phyloP scores from a whole-genome alignment of 2,113 vertebrate species.

The Rhinolophus sinicus region DNA sequence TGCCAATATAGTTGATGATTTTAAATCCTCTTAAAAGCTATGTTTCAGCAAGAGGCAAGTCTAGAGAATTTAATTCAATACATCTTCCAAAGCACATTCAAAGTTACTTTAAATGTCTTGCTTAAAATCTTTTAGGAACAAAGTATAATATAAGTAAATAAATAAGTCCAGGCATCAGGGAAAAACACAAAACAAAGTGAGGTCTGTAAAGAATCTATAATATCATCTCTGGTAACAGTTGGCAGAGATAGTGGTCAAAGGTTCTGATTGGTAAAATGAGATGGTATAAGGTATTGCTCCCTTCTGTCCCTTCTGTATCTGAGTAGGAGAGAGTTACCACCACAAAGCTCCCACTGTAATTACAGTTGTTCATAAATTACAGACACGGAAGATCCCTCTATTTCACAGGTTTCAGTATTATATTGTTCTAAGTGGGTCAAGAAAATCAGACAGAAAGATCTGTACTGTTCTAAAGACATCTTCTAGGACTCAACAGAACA shows the following conservation, averaged over 20 bases:
- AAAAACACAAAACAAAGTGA: neutral
- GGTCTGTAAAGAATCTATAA: neutral
- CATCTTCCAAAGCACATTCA: neutral
- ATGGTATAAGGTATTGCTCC: neutral
- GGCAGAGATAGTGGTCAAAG: neutral
- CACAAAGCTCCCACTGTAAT: neutral
- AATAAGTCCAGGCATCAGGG: neutral
- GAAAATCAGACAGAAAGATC: neutral
- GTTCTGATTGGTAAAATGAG: neutral
- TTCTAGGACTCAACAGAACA: neutral
- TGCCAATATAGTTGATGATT: neutral
- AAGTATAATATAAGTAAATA: neutral
- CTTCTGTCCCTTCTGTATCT: neutral
- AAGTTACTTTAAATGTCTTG: constrained; percentile 20
- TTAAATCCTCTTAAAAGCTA: neutral
- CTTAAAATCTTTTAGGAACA: constrained; percentile 26
- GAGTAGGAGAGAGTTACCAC: neutral
- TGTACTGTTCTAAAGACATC: neutral
- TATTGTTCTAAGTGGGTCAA: neutral
- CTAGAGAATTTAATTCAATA: neutral
- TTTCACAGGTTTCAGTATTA: too few species aligned
- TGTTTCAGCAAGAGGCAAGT: neutral
- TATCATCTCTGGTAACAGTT: neutral
- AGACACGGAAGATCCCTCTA: too few species aligned
- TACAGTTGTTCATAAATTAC: too few species aligned